A percentile compares a stretch with the other conserved stretches of the same genome.
phyloP scores from a whole-genome alignment of 2,113 vertebrate genomes.

The Podarcis cretensis region DNA sequence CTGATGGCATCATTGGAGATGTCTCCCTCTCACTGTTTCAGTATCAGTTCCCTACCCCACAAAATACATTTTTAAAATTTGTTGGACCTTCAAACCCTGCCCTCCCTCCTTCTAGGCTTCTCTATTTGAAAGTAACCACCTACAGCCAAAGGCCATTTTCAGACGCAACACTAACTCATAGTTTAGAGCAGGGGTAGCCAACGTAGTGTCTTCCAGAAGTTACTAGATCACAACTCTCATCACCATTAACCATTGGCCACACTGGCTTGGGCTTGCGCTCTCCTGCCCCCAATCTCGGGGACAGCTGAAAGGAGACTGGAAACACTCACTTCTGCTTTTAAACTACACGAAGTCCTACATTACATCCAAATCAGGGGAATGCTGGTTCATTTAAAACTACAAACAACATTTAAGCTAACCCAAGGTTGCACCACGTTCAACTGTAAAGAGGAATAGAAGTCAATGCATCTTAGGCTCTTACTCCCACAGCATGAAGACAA shows the following conservation, averaged over 20 bases:
- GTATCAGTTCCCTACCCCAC: background rate
- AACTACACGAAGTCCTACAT: background rate
- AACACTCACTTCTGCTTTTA: background rate
- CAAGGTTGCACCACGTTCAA: background rate
- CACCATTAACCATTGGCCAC: too few species aligned
- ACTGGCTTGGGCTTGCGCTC: background rate
- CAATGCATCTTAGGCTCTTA: background rate
- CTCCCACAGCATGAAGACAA: background rate
- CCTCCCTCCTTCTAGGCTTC: accelerated
- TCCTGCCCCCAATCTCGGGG: background rate
- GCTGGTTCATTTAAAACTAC: background rate
- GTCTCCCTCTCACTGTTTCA: background rate
- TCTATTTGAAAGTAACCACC: background rate
- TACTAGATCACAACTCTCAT: too few species aligned
- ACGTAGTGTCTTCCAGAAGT: background rate
- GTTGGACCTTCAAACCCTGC: accelerated
- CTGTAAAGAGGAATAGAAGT: background rate
- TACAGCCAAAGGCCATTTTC: background rate
- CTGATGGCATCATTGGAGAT: background rate
- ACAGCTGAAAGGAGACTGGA: background rate
- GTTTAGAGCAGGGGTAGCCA: background rate
- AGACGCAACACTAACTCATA: background rate
- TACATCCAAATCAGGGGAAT: background rate
- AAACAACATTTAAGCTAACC: background rate
- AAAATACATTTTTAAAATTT: background rate